phyloP scores from a whole-genome alignment of 2,113 vertebrate species.

The Triplophysa dalaica region DNA sequence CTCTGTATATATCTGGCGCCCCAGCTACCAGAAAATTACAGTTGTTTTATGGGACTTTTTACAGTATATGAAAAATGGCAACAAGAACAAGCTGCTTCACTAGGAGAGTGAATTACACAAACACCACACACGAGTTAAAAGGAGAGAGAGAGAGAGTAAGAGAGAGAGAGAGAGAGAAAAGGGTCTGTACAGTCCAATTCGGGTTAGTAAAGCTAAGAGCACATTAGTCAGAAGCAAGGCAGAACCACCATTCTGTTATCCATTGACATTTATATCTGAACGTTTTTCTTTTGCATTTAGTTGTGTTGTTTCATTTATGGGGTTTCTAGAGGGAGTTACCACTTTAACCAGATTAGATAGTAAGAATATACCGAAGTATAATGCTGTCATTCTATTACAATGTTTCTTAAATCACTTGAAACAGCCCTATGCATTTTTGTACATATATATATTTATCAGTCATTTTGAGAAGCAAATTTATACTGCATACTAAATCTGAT shows the following conservation, averaged over 20 bases:
- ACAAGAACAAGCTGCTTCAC: no score
- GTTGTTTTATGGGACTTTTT: no score
- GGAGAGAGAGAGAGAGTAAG: slow-evolving; percentile 13
- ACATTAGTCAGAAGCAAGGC: slow-evolving; percentile 35
- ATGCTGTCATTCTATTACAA: slow-evolving; percentile 47
- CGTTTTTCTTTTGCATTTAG: slow-evolving; percentile 18
- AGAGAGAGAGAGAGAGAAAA: slow-evolving; percentile 26
- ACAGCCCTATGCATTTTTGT: slow-evolving; percentile 64
- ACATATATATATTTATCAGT: slow-evolving; percentile 53
- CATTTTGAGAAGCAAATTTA: slow-evolving; percentile 56
- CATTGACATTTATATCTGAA: slow-evolving; percentile 41
- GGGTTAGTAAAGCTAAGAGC: slow-evolving; percentile 18
- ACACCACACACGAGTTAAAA: slow-evolving; percentile 5
- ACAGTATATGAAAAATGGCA: no score
- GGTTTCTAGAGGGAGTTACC: slow-evolving; percentile 40
- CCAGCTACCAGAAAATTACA: no score
- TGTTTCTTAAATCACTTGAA: slow-evolving; percentile 57
- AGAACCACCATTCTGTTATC: slow-evolving; percentile 36
- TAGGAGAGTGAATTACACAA: slow-evolving; percentile 17
- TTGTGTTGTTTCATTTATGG: slow-evolving; percentile 48
- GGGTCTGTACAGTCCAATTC: slow-evolving; percentile 36
- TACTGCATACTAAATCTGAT: slow-evolving; percentile 55
- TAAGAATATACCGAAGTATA: slow-evolving; percentile 35
- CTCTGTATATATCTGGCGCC: no score
- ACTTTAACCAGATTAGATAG: slow-evolving; percentile 54